Conservation (phyloP, 2,888 invertebrate species). For the Eucriotettix oculatus region DNA sequence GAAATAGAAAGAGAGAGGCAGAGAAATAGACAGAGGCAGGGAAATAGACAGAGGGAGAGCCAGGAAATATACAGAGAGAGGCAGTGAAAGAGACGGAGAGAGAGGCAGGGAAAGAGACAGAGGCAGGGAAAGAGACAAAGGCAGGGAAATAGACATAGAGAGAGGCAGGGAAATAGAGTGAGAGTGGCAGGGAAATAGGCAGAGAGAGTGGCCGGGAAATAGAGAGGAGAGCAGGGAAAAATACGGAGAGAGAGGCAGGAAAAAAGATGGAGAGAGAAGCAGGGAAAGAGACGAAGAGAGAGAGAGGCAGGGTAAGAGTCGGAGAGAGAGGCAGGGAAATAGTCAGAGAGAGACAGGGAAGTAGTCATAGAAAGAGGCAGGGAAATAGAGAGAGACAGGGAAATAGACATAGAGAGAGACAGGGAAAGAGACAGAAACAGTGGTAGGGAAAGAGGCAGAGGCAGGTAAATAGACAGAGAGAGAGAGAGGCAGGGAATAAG, state of each 20-base stretch:
- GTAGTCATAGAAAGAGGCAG: not conserved
- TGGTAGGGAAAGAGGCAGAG: not conserved
- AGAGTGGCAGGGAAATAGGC: not conserved
- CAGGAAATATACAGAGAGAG: no score
- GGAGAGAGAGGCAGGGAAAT: not conserved
- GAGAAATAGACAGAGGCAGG: no score
- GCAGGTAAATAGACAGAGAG: not conserved
- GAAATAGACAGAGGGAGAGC: no score
- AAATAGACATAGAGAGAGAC: not conserved
- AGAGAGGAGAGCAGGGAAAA: not conserved
- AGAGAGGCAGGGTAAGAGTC: not conserved
- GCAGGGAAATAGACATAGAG: not conserved
- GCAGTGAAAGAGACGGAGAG: not conserved
- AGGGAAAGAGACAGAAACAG: not conserved
- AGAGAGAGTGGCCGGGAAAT: not conserved
- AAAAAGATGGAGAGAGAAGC: not conserved
- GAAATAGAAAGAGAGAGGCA: no score
- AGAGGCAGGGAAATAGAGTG: not conserved
- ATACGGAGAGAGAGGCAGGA: not conserved
- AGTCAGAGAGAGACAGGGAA: not conserved
- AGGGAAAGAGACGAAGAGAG: not conserved
- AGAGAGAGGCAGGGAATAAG: not conserved
- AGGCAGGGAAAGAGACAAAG: no score
- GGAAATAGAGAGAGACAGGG: not conserved
- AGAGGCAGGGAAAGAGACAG: not conserved